Evolutionary conservation across 2,113 vertebrate species (phyloP).

Genomic region (Geococcyx californianus): DNA sequence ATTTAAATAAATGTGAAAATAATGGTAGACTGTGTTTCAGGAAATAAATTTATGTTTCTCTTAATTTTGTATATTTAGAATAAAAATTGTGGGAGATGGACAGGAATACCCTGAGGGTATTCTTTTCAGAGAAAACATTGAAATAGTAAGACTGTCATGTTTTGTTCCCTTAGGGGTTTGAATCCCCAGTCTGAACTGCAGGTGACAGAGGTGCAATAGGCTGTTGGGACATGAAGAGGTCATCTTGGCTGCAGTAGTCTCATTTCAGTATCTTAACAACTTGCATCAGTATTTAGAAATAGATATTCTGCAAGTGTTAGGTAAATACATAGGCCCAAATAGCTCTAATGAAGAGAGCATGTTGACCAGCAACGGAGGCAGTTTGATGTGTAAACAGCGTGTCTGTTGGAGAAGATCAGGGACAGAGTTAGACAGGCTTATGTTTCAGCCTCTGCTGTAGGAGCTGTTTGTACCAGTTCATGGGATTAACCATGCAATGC

Average conservation of each 20-base stretch:
- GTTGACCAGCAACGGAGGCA: not conserved
- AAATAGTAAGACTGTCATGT: not conserved
- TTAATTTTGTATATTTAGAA: not conserved
- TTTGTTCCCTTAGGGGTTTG: not conserved
- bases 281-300: not conserved
- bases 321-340: not conserved
- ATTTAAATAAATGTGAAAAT: not conserved
- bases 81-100: not conserved
- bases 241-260: not conserved
- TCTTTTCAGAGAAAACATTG: not conserved
- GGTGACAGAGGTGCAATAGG: not conserved
- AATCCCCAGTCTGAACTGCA: not conserved
- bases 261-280: not conserved
- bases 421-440: slow-evolving; percentile 32
- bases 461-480: slow-evolving; percentile 48
- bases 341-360: not conserved
- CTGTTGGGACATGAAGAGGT: not conserved
- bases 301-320: not conserved
- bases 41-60: not conserved
- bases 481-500: slow-evolving; percentile 47
- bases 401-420: not conserved
- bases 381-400: slow-evolving; percentile 24
- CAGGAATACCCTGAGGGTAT: not conserved
- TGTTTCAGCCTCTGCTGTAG: slow-evolving; percentile 54
- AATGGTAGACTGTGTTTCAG: not conserved